These are phyloP conservation scores for Prietella phreatophila DNA, from an alignment of 2,113 vertebrate genomes.

Conservation along the genomic window DNA sequence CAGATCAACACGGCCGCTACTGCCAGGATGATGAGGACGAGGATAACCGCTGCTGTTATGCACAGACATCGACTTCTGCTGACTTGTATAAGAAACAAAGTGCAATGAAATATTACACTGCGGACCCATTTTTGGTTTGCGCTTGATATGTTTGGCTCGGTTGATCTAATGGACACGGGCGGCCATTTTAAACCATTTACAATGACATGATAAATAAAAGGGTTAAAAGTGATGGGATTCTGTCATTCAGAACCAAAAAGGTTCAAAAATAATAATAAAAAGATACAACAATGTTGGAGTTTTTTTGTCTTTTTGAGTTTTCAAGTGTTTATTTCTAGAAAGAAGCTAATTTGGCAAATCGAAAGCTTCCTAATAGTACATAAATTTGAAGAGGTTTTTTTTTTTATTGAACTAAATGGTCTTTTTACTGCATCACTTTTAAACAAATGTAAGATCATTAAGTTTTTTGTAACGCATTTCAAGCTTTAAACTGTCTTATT, in stretches of 20 bases:
- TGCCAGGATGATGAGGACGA: constrained; percentile 43
- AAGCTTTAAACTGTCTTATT: neutral
- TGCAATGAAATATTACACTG: neutral
- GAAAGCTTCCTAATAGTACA: no score
- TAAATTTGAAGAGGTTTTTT: no score
- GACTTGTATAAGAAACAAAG: constrained; percentile 34
- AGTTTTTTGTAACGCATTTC: no score
- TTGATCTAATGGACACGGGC: neutral
- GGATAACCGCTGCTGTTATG: constrained; percentile 15
- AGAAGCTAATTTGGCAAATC: no score
- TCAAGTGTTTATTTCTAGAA: no score
- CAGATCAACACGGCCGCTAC: constrained; percentile 56
- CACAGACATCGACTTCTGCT: constrained; percentile 44
- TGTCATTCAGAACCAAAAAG: neutral
- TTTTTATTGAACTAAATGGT: neutral
- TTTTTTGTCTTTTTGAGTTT: no score
- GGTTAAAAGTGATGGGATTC: neutral
- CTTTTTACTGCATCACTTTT: neutral
- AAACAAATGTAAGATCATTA: no score
- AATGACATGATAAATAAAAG: neutral
- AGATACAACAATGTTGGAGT: no score
- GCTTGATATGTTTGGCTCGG: neutral
- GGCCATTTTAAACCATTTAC: neutral
- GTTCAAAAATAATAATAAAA: no score
- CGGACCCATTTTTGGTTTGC: neutral